phyloP scores from a whole-genome alignment of 1,140 invertebrate genomes.

The Tigriopus japonicus region DNA sequence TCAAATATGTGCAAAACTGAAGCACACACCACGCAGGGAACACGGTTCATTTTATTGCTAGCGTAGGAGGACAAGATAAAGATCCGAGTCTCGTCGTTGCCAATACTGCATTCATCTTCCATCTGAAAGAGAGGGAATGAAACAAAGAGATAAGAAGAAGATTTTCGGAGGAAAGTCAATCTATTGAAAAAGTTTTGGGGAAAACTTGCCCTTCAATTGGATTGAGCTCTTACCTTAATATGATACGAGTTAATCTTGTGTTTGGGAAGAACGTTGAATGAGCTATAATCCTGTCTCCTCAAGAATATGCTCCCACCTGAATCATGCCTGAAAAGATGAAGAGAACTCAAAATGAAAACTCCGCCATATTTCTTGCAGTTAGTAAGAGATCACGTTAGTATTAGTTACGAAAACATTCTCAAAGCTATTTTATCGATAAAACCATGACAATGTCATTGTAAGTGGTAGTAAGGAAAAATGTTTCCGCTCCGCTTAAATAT shows the following conservation, averaged over 20 bases:
- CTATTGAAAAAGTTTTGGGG: constrained; percentile 1
- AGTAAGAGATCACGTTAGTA: too few species aligned
- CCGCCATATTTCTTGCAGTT: background rate
- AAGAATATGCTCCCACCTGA: constrained; percentile 64
- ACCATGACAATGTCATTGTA: too few species aligned
- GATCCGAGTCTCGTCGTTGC: constrained; percentile 85
- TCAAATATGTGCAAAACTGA: constrained; percentile 78
- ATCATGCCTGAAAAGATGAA: constrained; percentile 43
- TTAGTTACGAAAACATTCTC: too few species aligned
- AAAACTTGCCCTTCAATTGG: background rate
- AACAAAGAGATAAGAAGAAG: constrained; percentile 11
- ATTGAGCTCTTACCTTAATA: constrained; percentile 59
- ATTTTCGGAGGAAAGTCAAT: constrained; percentile 11
- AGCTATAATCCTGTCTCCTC: constrained; percentile 73
- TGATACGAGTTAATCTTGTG: constrained; percentile 95
- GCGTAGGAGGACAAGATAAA: constrained; percentile 78
- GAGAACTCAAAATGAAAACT: background rate
- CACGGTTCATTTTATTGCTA: constrained; percentile 55
- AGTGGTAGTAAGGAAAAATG: background rate
- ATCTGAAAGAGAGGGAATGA: constrained; percentile 46
- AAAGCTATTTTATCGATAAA: too few species aligned
- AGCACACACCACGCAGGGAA: constrained; percentile 72
- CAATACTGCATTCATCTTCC: constrained; percentile 90
- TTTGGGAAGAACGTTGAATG: constrained; percentile 77
- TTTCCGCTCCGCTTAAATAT: too few species aligned